Base-by-base conservation (phyloP, 2,888 invertebrate species). In the Silvanus unidentatus region DNA sequence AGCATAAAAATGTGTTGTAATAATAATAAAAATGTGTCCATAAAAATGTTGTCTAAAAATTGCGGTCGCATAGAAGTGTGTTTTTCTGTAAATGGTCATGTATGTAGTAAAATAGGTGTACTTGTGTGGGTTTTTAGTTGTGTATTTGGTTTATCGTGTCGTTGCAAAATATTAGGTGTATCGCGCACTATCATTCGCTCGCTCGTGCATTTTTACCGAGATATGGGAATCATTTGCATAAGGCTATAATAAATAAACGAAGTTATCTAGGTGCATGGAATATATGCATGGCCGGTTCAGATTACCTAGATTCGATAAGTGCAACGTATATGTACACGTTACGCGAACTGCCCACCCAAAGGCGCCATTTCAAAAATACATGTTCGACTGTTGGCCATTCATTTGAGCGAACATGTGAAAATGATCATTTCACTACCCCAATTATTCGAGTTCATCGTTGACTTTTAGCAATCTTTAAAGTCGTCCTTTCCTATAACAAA, bases 171-270 rank as follows among this genome's bases (percentile, higher is more conserved):
- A 60, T 59, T 60, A 58, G 63, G 59, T 53, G 48, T 64, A 64
- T 64, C 62, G 57, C 51, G 43, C 54, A 57, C 58, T 62, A 65
- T 65, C 55, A 15, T 16, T 22, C 2, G 32, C 32, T 32, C 48
- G 62, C 64, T 64, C 66, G 63, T 66, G 66, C 66, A 68, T 68
- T 67, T 67, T 68, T 68, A 58, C 60, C 58, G 53, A 64, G 66
- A 68, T 68, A 68, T 57, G 58, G 54, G 55, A 57, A 60, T 61
- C 65, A 69, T 69, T 69, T 69, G 66, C 69, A 69, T 69, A 68
- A 68, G 66, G 65, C 62, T 57, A 67, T 66, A 69, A 68, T 69
- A 69, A 68, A 69, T 69, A 67, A 67, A 62, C 62, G 63, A 63
- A 67, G 63, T 66, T 68, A 68, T 67, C 67, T 66, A 62, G 62